Base-by-base conservation (phyloP, 2,113 vertebrate species). In the Urocitellus parryii region DNA sequence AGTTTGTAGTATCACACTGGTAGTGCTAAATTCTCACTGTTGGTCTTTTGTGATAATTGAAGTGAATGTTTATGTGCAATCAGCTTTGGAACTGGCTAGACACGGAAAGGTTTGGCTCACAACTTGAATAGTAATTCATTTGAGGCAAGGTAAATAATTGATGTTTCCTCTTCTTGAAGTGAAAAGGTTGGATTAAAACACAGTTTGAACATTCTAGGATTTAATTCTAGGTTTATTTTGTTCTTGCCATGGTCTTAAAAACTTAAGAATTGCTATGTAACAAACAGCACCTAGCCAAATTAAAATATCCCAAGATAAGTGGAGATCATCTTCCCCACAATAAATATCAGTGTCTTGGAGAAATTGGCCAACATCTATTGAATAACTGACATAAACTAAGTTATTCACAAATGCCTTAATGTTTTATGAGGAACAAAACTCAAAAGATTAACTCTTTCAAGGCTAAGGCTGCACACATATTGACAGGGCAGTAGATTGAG, bases 11-110 rank as follows among this genome's bases (percentile, higher is more conserved):
- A 68, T 18, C 25, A 2, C 51, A 68, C 24, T 84, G 27, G 56
- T 53, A 88, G 51, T 90, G 24, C 45, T 92, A 58, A 88, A 85
- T 92, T 84, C 42, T 88, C 56, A 80, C n/a, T 95, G 32, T 92
- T 85, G 74, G 53, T 83, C 14, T 92, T 95, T 93, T 39, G 48
- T 42, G n/a, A 53, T 85, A 63, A 90, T 3, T 61, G 34, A 67
- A 74, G 42, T 70, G n/a, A 73, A 80, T 77, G 56, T 93, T 67
- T 80, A 6, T 88, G 13, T 32, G 37, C 79, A 72, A 27, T 58
- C 16, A 9, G 7, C 20, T 61, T 73, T 73, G 89, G 67, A 91
- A 73, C 20, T 53, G 37, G 42, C 29, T 22, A 78, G 34, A 70
- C 68, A 17, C 56, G 27, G 56, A 80, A 34, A 83, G 11, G 34